These are phyloP conservation scores for Oncorhynchus tshawytscha DNA, from an alignment of 2,113 vertebrate genomes.

Conservation along the genomic window DNA sequence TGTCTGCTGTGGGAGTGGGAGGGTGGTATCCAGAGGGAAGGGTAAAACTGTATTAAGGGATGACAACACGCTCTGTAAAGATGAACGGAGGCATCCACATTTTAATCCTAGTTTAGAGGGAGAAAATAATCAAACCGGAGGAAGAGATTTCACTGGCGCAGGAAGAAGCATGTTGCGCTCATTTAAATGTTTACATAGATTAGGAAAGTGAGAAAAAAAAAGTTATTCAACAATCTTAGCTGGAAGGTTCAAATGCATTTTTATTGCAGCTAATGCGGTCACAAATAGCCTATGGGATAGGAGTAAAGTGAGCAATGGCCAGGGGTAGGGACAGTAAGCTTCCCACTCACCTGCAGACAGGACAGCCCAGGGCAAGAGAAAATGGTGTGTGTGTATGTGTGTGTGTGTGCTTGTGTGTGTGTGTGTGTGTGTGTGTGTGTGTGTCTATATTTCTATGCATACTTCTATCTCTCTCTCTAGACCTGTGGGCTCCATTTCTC, in stretches of 20 bases:
- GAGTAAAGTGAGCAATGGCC: neutral
- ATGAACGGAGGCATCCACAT: neutral
- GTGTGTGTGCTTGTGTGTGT: conserved; percentile 6
- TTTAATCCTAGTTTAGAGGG: conserved; percentile 1
- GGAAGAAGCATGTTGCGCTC: neutral
- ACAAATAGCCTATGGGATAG: neutral
- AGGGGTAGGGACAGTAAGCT: neutral
- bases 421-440: conserved; percentile 13
- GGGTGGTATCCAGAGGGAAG: neutral
- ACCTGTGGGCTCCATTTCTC: neutral
- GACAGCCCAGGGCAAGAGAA: neutral
- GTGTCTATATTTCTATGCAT: neutral
- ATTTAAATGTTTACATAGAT: neutral
- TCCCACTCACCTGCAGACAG: neutral
- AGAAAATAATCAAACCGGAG: neutral
- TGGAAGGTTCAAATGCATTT: neutral
- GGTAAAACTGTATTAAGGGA: neutral
- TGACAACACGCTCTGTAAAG: neutral
- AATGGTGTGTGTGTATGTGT: neutral
- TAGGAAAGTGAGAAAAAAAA: neutral
- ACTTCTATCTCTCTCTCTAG: neutral
- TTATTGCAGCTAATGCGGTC: neutral
- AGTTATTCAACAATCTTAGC: neutral
- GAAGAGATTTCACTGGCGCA: neutral
- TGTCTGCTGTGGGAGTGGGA: neutral